phyloP scores from a whole-genome alignment of 2,113 vertebrate species.

The Furnarius figulus region DNA sequence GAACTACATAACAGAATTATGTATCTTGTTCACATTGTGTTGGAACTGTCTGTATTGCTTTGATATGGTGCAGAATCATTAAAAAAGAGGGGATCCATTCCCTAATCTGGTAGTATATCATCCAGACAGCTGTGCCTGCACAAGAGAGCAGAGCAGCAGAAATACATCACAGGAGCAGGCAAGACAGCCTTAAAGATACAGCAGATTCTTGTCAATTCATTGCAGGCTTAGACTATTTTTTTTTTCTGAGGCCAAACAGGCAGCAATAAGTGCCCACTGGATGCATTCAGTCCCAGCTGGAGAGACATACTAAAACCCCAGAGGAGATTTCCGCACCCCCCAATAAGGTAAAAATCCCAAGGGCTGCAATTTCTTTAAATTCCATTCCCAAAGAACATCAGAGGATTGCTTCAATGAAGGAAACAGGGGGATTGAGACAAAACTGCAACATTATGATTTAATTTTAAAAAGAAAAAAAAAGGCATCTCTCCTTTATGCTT shows the following conservation, averaged over 20 bases:
- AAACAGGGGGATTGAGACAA: not conserved
- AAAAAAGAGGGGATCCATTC: rapidly evolving
- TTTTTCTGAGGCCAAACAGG: not conserved
- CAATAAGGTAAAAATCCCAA: not conserved
- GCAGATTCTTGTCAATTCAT: not conserved
- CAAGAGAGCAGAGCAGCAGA: not conserved
- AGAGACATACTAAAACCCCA: not conserved
- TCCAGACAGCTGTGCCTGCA: not conserved
- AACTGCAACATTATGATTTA: not conserved
- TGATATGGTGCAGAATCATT: not conserved
- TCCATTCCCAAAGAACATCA: not conserved
- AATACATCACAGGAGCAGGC: not conserved
- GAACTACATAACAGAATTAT: not conserved
- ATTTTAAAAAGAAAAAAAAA: not conserved
- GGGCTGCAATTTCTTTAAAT: not conserved
- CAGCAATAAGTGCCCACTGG: not conserved
- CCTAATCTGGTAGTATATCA: not conserved
- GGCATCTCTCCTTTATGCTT: not conserved
- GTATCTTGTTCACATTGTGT: not conserved
- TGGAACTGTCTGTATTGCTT: not conserved
- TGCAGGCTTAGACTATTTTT: not conserved
- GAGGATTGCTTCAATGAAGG: not conserved
- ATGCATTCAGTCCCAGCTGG: not conserved
- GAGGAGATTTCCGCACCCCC: not conserved
- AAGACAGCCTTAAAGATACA: not conserved